Conservation (phyloP, 2,888 invertebrate genomes). For the Pterostichus niger region DNA sequence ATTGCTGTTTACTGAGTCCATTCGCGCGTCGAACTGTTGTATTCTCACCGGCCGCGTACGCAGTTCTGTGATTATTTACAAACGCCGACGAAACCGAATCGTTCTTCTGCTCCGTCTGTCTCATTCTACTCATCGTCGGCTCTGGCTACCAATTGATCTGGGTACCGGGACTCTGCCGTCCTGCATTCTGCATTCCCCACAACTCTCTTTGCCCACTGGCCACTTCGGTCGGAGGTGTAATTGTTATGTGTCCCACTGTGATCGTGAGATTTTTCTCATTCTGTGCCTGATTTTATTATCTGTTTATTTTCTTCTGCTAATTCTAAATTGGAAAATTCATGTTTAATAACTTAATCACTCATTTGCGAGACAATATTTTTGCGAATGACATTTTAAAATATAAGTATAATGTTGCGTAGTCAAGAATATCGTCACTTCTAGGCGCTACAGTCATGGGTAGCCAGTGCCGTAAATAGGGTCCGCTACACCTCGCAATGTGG, state of each 20-base stretch:
- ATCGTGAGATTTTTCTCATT: neutral
- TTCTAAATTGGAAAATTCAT: no score
- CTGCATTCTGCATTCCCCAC: slow-evolving; percentile 17
- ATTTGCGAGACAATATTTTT: no score
- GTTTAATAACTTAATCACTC: no score
- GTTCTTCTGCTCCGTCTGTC: slow-evolving; percentile 68
- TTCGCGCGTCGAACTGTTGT: slow-evolving; percentile 77
- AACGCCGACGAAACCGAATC: slow-evolving; percentile 73
- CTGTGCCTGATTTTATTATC: neutral
- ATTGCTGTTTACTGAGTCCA: slow-evolving; percentile 77
- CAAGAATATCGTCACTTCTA: no score
- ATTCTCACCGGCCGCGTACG: slow-evolving; percentile 70
- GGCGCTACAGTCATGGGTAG: no score
- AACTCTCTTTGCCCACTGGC: slow-evolving; percentile 18
- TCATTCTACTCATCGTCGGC: slow-evolving; percentile 69
- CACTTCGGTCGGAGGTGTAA: neutral
- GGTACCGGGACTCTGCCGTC: slow-evolving; percentile 67
- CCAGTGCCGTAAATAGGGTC: no score
- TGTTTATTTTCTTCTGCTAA: no score
- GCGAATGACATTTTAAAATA: no score
- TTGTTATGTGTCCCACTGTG: slow-evolving; percentile 25
- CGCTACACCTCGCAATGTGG: no score
- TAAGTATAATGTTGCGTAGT: no score
- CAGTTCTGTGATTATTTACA: slow-evolving; percentile 77
- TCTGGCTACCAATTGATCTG: slow-evolving; percentile 75